These are phyloP conservation scores for Cataglyphis livida DNA, from an alignment of 2,888 invertebrate genomes.

Conservation along the genomic window DNA sequence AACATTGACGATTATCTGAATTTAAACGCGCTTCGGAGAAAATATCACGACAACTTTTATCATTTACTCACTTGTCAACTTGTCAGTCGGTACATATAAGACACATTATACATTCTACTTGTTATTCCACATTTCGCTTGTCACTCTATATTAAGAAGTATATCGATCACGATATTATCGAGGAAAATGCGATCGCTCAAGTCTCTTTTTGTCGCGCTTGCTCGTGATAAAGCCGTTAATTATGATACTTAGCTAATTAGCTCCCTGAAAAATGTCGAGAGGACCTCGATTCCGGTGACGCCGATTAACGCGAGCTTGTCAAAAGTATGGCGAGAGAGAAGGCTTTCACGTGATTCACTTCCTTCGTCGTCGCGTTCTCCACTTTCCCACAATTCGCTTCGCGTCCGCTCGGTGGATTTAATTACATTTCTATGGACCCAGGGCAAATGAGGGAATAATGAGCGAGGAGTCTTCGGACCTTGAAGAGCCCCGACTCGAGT, in stretches of 20 bases:
- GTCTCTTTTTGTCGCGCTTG: neutral
- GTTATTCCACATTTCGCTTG: neutral
- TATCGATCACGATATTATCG: neutral
- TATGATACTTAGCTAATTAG: constrained; percentile 69
- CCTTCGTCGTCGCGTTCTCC: constrained; percentile 35
- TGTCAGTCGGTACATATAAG: neutral
- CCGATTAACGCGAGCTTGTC: constrained; percentile 77
- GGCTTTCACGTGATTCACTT: constrained; percentile 17
- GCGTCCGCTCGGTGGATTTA: constrained; percentile 77
- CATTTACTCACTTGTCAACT: constrained; percentile 7
- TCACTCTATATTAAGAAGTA: neutral
- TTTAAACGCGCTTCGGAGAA: neutral
- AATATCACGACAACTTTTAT: neutral
- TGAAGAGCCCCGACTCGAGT: constrained; percentile 27
- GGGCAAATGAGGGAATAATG: constrained; percentile 78
- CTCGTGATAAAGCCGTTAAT: constrained; percentile 54
- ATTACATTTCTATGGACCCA: constrained; percentile 79
- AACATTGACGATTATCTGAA: neutral
- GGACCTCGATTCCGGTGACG: constrained; percentile 65
- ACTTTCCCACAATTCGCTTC: constrained; percentile 73
- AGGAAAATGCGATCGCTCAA: constrained; percentile 9
- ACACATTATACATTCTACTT: neutral
- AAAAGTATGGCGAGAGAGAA: constrained; percentile 64
- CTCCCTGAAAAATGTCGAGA: constrained; percentile 63
- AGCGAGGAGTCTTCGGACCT: constrained; percentile 57